phyloP scores from a whole-genome alignment of 1,140 invertebrate genomes.

The Bradynema listronoti region DNA sequence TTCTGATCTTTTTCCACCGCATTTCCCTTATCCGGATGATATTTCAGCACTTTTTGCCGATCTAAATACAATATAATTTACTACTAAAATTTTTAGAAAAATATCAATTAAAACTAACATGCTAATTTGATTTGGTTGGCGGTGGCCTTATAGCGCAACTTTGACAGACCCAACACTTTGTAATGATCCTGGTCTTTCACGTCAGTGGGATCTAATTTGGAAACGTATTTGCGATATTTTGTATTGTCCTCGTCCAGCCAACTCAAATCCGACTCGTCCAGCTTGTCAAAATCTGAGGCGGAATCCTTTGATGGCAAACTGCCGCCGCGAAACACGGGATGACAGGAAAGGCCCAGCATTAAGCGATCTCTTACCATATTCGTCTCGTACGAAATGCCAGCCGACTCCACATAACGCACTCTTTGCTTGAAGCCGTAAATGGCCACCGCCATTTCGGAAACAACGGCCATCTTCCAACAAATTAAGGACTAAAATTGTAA shows the following conservation, averaged over 20 bases:
- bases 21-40: constrained; percentile 87
- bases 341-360: constrained; percentile 20
- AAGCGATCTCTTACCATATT: constrained; percentile 28
- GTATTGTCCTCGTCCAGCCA: constrained; percentile 36
- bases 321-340: constrained; percentile 29
- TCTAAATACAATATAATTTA: constrained; percentile 60
- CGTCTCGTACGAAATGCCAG: constrained; percentile 44
- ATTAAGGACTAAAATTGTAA: too few relatives aligned
- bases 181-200: constrained; percentile 49
- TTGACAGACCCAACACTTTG: constrained; percentile 39
- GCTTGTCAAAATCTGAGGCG: neutral
- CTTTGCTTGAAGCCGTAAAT: constrained; percentile 27
- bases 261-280: neutral
- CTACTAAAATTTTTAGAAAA: neutral
- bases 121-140: constrained; percentile 38
- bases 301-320: constrained; percentile 1
- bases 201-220: constrained; percentile 39
- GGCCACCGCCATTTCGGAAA: constrained; percentile 26
- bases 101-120: constrained; percentile 31
- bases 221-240: constrained; percentile 35
- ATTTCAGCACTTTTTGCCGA: constrained; percentile 78
- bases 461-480: constrained; percentile 5
- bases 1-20: constrained; percentile 61
- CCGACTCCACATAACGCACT: constrained; percentile 32
- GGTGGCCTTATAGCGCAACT: constrained; percentile 40